Conservation (phyloP, 1,140 invertebrate species). For the Hypsibius dujardini region DNA sequence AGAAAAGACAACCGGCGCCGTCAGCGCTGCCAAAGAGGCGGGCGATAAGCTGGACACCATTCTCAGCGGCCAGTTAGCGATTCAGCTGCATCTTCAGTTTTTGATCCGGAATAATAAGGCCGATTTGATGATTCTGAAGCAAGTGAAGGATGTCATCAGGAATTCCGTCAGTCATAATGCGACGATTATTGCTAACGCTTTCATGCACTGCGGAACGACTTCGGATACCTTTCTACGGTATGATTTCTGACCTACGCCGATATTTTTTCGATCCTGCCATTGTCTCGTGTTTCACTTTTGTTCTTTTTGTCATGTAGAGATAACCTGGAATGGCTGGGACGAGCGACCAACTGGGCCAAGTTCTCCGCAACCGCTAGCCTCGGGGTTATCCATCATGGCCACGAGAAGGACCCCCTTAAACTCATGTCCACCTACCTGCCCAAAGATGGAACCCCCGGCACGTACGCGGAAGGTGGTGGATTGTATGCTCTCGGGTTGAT, state of each 20-base stretch:
- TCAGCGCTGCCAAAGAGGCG: slow-evolving; percentile 42
- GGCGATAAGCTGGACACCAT: slow-evolving; percentile 77
- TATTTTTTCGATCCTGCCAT: not conserved
- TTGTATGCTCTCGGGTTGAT: slow-evolving; percentile 92
- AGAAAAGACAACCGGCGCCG: slow-evolving; percentile 64
- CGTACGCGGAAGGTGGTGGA: slow-evolving; percentile 90
- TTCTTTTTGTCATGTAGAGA: slow-evolving; percentile 44
- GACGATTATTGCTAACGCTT: slow-evolving; percentile 93
- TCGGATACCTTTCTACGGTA: slow-evolving; percentile 69
- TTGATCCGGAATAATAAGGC: slow-evolving; percentile 93
- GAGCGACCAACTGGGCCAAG: slow-evolving; percentile 99
- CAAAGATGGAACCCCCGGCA: slow-evolving; percentile 58
- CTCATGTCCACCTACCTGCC: slow-evolving; percentile 95
- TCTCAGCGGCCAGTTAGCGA: slow-evolving; percentile 80
- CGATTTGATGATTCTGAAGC: slow-evolving; percentile 88
- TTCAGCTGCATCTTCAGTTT: slow-evolving; percentile 89
- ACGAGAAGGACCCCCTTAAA: slow-evolving; percentile 52
- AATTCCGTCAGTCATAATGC: slow-evolving; percentile 96
- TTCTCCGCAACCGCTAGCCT: slow-evolving; percentile 92
- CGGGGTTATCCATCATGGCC: slow-evolving; percentile 75
- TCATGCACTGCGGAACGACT: slow-evolving; percentile 95
- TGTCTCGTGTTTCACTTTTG: not conserved
- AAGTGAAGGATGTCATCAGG: slow-evolving; percentile 81
- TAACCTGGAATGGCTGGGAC: slow-evolving; percentile 91
- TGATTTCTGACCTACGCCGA: not conserved